These are phyloP conservation scores for Enoplosus armatus DNA, from an alignment of 2,797 vertebrate genomes.

Conservation along the genomic window DNA sequence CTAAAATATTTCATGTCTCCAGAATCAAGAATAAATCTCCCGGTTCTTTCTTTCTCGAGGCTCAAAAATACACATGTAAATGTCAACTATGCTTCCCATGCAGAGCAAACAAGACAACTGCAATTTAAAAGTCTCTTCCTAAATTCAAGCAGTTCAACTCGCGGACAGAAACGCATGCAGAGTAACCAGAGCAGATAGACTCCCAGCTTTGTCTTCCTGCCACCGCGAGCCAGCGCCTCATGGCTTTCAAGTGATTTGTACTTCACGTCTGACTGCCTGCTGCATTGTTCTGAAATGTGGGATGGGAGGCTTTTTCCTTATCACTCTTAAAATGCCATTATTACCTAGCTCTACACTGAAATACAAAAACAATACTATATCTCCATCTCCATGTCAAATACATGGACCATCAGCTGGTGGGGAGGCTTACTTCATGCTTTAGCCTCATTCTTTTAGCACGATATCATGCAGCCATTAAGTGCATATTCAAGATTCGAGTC, in stretches of 20 bases:
- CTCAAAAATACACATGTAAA: conserved; percentile 8
- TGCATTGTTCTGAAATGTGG: conserved; percentile 3
- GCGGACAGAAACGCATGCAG: background rate
- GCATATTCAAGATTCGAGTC: no score
- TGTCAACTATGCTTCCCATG: background rate
- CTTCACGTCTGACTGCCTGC: conserved; percentile 17
- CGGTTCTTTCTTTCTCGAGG: background rate
- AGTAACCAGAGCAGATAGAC: conserved; percentile 4
- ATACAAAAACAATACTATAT: no score
- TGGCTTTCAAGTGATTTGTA: conserved; percentile 9
- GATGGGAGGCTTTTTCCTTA: background rate
- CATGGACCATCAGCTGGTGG: no score
- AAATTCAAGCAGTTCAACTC: background rate
- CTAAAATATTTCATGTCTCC: conserved; percentile 14
- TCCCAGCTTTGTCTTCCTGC: conserved; percentile 1
- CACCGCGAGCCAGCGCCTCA: background rate
- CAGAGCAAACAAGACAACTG: conserved; percentile 4
- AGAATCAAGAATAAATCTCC: conserved; percentile 8
- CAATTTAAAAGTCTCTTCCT: background rate
- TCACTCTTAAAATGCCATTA: no score
- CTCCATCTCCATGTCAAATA: no score
- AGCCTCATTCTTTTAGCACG: no score
- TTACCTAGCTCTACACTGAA: no score
- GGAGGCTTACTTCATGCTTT: no score
- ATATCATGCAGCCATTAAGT: no score